A percentile compares a stretch with the other conserved stretches of the same genome.
Conservation (phyloP, 2,888 invertebrate genomes). For the Phortica magna region DNA sequence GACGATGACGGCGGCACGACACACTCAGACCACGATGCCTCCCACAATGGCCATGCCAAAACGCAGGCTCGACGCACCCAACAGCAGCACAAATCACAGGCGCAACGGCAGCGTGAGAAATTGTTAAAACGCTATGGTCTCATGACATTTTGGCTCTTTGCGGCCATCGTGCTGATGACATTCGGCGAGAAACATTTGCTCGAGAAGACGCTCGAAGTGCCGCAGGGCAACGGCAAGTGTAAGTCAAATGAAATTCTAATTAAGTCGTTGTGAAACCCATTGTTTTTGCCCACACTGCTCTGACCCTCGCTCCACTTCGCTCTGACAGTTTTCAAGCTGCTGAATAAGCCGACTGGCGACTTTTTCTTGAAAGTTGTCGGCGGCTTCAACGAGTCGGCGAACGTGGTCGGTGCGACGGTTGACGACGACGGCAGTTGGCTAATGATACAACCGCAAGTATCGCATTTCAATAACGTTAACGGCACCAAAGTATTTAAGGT, state of each 20-base stretch:
- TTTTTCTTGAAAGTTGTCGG: conserved; percentile 70
- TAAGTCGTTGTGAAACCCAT: neutral
- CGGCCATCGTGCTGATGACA: conserved; percentile 68
- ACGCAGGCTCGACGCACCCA: conserved; percentile 54
- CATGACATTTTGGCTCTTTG: conserved; percentile 71
- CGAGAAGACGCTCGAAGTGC: conserved; percentile 73
- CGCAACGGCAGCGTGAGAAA: conserved; percentile 60
- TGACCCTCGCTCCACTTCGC: neutral
- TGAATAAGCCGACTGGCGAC: conserved; percentile 69
- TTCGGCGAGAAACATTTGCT: conserved; percentile 75
- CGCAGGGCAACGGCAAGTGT: conserved; percentile 72
- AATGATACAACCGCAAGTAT: conserved; percentile 71
- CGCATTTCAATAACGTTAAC: conserved; percentile 49
- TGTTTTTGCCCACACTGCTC: too few relatives aligned
- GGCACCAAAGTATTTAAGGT: conserved; percentile 60
- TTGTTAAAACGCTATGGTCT: conserved; percentile 66
- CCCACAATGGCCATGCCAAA: conserved; percentile 60
- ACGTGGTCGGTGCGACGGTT: neutral
- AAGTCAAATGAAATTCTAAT: conserved; percentile 32
- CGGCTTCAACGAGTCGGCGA: conserved; percentile 60
- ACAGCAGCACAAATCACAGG: conserved; percentile 64
- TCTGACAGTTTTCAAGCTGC: conserved; percentile 59
- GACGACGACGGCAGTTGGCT: conserved; percentile 50
- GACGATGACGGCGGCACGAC: conserved; percentile 66
- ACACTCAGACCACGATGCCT: conserved; percentile 67